phyloP scores from a whole-genome alignment of 2,888 invertebrate genomes.

The Parnassius glacialis region DNA sequence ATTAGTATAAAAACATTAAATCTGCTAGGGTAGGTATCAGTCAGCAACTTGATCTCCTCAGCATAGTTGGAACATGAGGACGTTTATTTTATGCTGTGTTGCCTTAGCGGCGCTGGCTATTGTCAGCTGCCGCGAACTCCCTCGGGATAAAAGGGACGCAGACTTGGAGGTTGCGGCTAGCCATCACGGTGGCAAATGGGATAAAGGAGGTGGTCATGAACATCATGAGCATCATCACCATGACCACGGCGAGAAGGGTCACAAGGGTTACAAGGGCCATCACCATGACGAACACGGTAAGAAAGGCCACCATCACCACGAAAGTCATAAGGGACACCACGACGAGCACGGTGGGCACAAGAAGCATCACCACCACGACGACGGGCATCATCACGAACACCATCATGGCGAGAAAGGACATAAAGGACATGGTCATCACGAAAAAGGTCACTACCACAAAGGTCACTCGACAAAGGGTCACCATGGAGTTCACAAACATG shows the following conservation, averaged over 20 bases:
- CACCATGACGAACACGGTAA: constrained; percentile 84
- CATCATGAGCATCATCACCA: constrained; percentile 83
- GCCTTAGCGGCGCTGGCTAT: constrained; percentile 75
- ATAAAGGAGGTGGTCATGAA: constrained; percentile 84
- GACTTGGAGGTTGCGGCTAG: constrained; percentile 79
- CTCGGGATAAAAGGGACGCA: constrained; percentile 69
- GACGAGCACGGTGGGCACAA: constrained; percentile 84
- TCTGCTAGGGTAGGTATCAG: constrained; percentile 55
- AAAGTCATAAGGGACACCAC: constrained; percentile 82
- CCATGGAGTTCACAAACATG: constrained; percentile 91
- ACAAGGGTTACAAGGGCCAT: constrained; percentile 86
- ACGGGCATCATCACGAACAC: constrained; percentile 83
- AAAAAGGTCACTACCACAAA: constrained; percentile 87
- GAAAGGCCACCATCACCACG: constrained; percentile 88
- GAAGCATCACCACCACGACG: constrained; percentile 84
- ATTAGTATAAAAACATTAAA: constrained; percentile 70
- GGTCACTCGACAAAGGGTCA: constrained; percentile 93
- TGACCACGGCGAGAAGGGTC: constrained; percentile 85
- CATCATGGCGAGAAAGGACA: constrained; percentile 85
- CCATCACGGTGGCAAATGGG: constrained; percentile 70
- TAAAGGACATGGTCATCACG: constrained; percentile 79
- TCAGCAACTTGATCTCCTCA: constrained; percentile 54
- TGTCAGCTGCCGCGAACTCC: constrained; percentile 76
- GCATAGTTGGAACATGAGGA: constrained; percentile 64
- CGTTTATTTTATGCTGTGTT: constrained; percentile 63